phyloP scores from a whole-genome alignment of 2,888 invertebrate genomes.

The Acrobasis suavella region DNA sequence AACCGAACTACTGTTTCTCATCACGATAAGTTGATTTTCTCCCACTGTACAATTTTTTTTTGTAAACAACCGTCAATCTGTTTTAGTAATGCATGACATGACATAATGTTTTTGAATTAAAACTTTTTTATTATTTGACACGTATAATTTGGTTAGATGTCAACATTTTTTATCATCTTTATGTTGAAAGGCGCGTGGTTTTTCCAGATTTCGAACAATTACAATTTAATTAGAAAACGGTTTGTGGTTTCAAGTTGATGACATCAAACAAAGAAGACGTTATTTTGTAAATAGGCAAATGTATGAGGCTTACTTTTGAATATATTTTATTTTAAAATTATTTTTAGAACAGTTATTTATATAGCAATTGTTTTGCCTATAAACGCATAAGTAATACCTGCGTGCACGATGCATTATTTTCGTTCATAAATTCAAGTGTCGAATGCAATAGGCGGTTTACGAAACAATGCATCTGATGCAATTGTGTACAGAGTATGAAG shows the following conservation, averaged over 20 bases:
- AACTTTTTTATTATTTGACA: background rate
- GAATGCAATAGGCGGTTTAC: constrained; percentile 17
- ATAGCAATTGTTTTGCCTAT: too few species aligned
- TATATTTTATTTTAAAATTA: too few species aligned
- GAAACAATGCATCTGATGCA: constrained; percentile 19
- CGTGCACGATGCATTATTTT: background rate
- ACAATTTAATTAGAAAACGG: background rate
- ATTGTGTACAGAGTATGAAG: constrained; percentile 44
- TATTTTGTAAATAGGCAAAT: background rate
- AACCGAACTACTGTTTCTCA: background rate
- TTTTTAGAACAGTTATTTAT: too few species aligned
- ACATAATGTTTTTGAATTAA: too few species aligned
- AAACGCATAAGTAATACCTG: background rate
- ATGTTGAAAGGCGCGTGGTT: background rate
- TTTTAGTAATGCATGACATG: too few species aligned
- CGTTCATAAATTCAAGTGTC: constrained; percentile 6
- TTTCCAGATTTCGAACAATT: background rate
- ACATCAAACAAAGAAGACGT: background rate
- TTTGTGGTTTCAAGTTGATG: background rate
- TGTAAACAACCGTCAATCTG: background rate
- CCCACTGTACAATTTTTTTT: background rate
- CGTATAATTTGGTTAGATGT: background rate
- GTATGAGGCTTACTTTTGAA: too few species aligned
- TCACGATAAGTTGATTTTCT: constrained; percentile 10
- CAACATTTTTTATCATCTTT: background rate